Evolutionary conservation across 2,888 invertebrate species (phyloP), one percentile per base, ranked within the genome.

Genomic region (Hecatera dysodea): DNA sequence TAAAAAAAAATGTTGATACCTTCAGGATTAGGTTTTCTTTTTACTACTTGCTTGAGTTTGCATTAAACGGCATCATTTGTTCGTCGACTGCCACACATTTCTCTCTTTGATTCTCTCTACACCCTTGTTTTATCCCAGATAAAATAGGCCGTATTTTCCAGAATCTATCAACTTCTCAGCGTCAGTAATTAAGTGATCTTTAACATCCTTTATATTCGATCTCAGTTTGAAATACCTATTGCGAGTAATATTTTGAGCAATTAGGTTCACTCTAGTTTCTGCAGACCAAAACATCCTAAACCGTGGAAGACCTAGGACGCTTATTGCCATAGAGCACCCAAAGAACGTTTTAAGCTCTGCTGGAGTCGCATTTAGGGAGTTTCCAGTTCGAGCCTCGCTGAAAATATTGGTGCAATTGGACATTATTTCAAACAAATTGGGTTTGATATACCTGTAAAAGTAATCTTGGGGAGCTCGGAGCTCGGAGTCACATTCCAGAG

Each of bases 251-350:
- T 36, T 56, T 36, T 56, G 33, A 36, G 55, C 55, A 36, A 56
- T 36, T 52, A 59, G 59, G 27, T 59, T 59, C 44, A 59, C 27
- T 59, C 42, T 44, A 24, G 50, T 63, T 63, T 63, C 52, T 42
- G 59, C 44, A 44, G 59, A 44, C 59, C 59, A 59, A 59, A 59
- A 59, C 59, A 59, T 59, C 27, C 59, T 44, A 27, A 59, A 44
- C 59, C 42, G 59, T 15, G 59, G 59, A 59, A 59, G 59, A 44
- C 42, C 27, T 44, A 44, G 42, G 42, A 44, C 44, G 44, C 59
- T 59, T 27, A 44, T 59, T 59, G 59, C 59, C 59, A 59, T 59
- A 59, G 44, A 59, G 44, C 59, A 59, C 27, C 59, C 42, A 44
- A 59, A 36, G 55, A 56, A 56, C 33, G 55, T 36, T 56, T 36